A percentile compares a stretch with the other conserved stretches of the same genome.
Conservation (phyloP, 2,888 invertebrate species). For the Meteorus cinctellus region DNA sequence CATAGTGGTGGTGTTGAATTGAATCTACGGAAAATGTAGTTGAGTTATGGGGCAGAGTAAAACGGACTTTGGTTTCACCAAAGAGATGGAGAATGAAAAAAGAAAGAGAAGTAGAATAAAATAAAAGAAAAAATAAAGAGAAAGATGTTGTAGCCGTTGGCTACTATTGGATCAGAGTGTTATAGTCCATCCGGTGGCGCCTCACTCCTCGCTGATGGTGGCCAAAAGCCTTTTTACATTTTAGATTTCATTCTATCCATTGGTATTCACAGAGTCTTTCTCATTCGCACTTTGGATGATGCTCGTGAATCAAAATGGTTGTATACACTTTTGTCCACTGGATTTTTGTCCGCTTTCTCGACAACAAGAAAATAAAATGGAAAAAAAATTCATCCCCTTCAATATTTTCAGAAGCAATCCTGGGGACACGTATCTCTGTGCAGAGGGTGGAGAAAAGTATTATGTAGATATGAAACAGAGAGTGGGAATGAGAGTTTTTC, state of each 20-base stretch:
- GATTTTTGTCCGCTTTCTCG: too few relatives aligned
- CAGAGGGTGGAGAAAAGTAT: constrained; percentile 7
- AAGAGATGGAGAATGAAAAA: constrained; percentile 12
- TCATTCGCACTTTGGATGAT: constrained; percentile 11
- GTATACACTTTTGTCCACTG: constrained; percentile 5
- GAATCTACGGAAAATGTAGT: constrained; percentile 20
- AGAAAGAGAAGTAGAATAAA: constrained; percentile 8
- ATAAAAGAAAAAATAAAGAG: constrained; percentile 16
- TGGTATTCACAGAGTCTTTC: neutral
- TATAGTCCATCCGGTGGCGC: constrained; percentile 8
- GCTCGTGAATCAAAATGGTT: constrained; percentile 34
- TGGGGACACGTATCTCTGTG: too few relatives aligned
- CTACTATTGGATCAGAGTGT: constrained; percentile 26
- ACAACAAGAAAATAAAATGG: too few relatives aligned
- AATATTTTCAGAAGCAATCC: too few relatives aligned
- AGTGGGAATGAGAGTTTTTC: constrained; percentile 54
- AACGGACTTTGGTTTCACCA: neutral
- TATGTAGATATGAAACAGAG: constrained; percentile 6
- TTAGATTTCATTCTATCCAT: neutral
- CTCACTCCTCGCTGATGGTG: constrained; percentile 12
- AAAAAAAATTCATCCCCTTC: neutral
- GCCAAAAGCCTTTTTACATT: constrained; percentile 43
- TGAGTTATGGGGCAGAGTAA: constrained; percentile 25
- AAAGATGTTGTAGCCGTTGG: constrained; percentile 15
- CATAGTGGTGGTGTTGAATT: neutral